These are phyloP conservation scores for Capitulum mitella DNA, from an alignment of 2,888 invertebrate species.

Conservation along the genomic window DNA sequence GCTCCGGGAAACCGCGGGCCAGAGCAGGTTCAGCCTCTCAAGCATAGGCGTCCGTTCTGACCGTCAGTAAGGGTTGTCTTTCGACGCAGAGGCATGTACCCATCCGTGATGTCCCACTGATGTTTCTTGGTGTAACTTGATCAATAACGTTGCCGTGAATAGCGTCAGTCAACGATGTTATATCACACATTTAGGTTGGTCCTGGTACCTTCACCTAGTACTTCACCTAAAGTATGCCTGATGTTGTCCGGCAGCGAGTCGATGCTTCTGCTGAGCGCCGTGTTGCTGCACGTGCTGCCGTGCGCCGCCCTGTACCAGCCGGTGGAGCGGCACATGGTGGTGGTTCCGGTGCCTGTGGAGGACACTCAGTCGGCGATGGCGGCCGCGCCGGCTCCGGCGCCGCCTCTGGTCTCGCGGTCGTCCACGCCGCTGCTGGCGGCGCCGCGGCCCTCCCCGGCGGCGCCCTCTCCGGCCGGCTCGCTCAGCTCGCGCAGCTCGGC, in stretches of 20 bases:
- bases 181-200: too few relatives aligned
- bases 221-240: too few relatives aligned
- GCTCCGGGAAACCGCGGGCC: too few relatives aligned
- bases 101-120: too few relatives aligned
- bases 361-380: neutral
- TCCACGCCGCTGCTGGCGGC: neutral
- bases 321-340: slow-evolving; percentile 62
- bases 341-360: neutral
- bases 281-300: slow-evolving; percentile 59
- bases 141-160: too few relatives aligned
- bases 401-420: neutral
- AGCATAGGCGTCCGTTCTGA: too few relatives aligned
- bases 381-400: neutral
- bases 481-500: slow-evolving; percentile 65
- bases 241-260: slow-evolving; percentile 52
- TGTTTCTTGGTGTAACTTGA: too few relatives aligned
- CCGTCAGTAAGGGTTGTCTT: too few relatives aligned
- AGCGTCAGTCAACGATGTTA: too few relatives aligned
- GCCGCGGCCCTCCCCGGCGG: neutral
- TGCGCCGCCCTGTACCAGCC: slow-evolving; percentile 67
- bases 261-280: slow-evolving; percentile 56
- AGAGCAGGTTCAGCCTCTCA: too few relatives aligned
- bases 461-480: neutral
- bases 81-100: too few relatives aligned
- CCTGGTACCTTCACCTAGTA: too few relatives aligned